Percentiles rank a stretch among this genome's conserved stretches.
Conservation (phyloP, 1,140 invertebrate genomes). For the Pogonus chalceus region DNA sequence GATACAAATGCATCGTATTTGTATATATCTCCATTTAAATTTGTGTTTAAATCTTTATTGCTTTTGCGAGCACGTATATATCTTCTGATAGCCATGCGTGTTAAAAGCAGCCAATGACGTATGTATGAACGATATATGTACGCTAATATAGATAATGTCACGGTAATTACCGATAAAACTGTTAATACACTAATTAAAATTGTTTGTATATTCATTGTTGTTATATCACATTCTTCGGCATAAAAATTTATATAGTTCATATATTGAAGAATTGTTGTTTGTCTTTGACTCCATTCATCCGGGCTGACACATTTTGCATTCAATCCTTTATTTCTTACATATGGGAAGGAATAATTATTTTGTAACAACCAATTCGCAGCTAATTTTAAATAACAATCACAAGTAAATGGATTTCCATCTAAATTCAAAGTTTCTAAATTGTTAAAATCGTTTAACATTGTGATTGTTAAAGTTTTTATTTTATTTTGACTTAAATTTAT, state of each 20-base stretch:
- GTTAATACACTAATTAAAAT: background rate
- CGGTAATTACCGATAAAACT: background rate
- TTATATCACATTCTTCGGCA: background rate
- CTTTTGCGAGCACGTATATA: slow-evolving; percentile 13
- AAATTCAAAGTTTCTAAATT: slow-evolving; percentile 38
- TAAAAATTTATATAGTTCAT: background rate
- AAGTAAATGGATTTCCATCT: slow-evolving; percentile 42
- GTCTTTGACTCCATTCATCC: background rate
- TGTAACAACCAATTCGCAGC: background rate
- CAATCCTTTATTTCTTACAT: background rate
- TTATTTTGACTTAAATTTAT: slow-evolving; percentile 41
- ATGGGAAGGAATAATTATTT: background rate
- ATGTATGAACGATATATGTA: slow-evolving; percentile 34
- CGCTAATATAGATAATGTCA: background rate
- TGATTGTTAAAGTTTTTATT: slow-evolving; percentile 39
- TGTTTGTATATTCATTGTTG: background rate
- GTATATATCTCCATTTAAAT: slow-evolving; percentile 34
- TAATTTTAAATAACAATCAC: slow-evolving; percentile 34
- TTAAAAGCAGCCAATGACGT: slow-evolving; percentile 44
- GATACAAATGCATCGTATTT: slow-evolving; percentile 57
- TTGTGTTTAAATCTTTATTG: slow-evolving; percentile 15
- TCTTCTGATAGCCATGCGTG: slow-evolving; percentile 11
- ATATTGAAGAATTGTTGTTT: background rate
- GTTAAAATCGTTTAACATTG: slow-evolving; percentile 44
- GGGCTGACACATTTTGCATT: background rate